A percentile compares a stretch with the other conserved stretches of the same genome.
phyloP scores from a whole-genome alignment of 2,113 vertebrate species.

The Thamnaconus septentrionalis region DNA sequence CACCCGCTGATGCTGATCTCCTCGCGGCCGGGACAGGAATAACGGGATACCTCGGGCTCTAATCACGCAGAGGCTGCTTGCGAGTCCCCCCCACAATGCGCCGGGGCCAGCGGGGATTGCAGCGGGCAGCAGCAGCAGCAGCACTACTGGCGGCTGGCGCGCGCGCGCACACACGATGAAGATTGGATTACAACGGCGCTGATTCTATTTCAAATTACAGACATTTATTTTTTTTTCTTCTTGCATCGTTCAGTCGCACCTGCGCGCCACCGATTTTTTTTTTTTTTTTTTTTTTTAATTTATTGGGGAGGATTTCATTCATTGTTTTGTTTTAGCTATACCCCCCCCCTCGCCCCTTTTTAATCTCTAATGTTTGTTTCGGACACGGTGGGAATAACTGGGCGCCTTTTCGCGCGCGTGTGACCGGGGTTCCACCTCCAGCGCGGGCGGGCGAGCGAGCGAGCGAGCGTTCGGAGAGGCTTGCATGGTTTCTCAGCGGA shows the following conservation, averaged over 20 bases:
- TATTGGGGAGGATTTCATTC: background rate
- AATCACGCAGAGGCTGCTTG: conserved; percentile 41
- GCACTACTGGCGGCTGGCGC: too few relatives aligned
- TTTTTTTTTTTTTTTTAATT: background rate
- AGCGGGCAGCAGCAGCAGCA: conserved; percentile 43
- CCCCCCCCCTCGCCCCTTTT: too few relatives aligned
- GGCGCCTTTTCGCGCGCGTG: conserved; percentile 2
- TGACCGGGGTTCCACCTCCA: too few relatives aligned
- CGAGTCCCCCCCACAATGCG: conserved; percentile 50
- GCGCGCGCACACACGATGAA: conserved; percentile 59
- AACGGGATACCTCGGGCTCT: conserved; percentile 58
- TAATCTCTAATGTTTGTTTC: background rate
- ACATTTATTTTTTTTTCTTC: too few relatives aligned
- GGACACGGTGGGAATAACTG: conserved; percentile 61
- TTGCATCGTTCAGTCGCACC: too few relatives aligned
- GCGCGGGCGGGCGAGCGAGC: too few relatives aligned
- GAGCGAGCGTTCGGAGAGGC: too few relatives aligned
- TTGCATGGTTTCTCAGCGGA: conserved; percentile 62
- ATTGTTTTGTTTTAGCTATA: too few relatives aligned
- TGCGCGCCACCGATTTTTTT: background rate
- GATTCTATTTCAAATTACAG: conserved; percentile 22
- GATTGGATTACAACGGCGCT: conserved; percentile 71
- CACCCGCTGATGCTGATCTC: background rate
- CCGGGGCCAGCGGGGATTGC: conserved; percentile 65
- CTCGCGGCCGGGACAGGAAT: conserved; percentile 64